A percentile compares a stretch with the other conserved stretches of the same genome.
These are phyloP conservation scores for Limnephilus rhombicus DNA, from an alignment of 2,888 invertebrate species.

Conservation along the genomic window DNA sequence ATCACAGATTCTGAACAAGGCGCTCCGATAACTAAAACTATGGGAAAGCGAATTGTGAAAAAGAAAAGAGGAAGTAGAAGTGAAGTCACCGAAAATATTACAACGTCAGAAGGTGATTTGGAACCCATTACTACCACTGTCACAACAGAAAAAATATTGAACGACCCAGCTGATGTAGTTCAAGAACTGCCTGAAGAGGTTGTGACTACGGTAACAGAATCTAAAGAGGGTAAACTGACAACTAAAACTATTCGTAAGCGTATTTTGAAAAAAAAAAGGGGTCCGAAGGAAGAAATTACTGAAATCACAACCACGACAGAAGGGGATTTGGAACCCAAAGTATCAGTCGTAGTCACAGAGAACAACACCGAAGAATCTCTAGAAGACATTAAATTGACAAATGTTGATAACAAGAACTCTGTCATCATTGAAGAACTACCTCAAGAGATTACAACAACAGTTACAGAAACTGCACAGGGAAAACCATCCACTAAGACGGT, in stretches of 20 bases:
- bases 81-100: conserved; percentile 67
- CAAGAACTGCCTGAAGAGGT: neutral
- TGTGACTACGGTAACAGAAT: neutral
- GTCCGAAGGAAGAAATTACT: neutral
- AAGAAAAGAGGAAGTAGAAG: conserved; percentile 68
- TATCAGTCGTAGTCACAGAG: neutral
- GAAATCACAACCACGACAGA: neutral
- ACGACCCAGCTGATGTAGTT: conserved; percentile 68
- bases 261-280: neutral
- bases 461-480: conserved; percentile 13
- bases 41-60: conserved; percentile 68
- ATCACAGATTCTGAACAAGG: conserved; percentile 15
- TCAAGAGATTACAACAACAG: neutral
- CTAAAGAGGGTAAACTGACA: neutral
- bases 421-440: conserved; percentile 52
- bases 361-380: neutral
- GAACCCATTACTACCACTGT: conserved; percentile 64
- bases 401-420: conserved; percentile 43
- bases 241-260: neutral
- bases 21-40: conserved; percentile 57
- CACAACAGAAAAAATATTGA: conserved; percentile 65
- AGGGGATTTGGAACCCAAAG: neutral
- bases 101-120: conserved; percentile 67
- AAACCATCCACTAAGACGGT: conserved; percentile 67
- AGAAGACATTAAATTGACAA: neutral